phyloP scores from a whole-genome alignment of 2,113 vertebrate species.

The Dendropsophus ebraccatus region DNA sequence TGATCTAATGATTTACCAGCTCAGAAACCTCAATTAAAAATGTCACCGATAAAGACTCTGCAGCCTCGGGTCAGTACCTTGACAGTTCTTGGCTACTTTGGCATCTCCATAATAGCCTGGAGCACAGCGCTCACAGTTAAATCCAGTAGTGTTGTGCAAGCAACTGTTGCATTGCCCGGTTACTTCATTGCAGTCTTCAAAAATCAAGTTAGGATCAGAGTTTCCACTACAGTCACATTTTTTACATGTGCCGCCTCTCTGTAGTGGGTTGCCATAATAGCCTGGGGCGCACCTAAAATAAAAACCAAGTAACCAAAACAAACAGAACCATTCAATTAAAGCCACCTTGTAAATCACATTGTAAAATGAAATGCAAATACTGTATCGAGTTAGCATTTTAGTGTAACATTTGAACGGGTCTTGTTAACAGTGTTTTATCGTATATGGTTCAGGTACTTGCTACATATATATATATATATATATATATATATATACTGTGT shows the following conservation, averaged over 20 bases:
- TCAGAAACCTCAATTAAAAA: neutral
- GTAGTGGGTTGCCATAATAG: conserved; percentile 93
- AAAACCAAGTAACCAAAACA: conserved; percentile 53
- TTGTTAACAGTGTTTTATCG: neutral
- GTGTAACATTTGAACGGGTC: neutral
- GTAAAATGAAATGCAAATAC: neutral
- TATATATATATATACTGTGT: too few relatives aligned
- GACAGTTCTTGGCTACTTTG: conserved; percentile 84
- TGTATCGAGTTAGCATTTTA: neutral
- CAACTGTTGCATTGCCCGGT: conserved; percentile 92
- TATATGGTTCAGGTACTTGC: neutral
- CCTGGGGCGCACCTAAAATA: conserved; percentile 89
- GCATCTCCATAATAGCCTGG: conserved; percentile 91
- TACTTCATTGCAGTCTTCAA: conserved; percentile 92
- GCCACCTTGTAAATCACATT: conserved; percentile 21
- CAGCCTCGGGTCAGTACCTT: conserved; percentile 72
- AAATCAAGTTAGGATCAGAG: conserved; percentile 94
- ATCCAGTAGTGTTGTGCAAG: conserved; percentile 84
- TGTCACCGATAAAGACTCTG: neutral
- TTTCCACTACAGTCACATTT: conserved; percentile 96
- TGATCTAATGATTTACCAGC: neutral
- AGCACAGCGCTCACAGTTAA: conserved; percentile 87
- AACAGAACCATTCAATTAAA: conserved; percentile 9
- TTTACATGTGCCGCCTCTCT: conserved; percentile 83
- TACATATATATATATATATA: too few relatives aligned